A percentile compares a stretch with the other conserved stretches of the same genome.
Conservation (phyloP, 2,113 vertebrate species). For the Otocyon megalotis region DNA sequence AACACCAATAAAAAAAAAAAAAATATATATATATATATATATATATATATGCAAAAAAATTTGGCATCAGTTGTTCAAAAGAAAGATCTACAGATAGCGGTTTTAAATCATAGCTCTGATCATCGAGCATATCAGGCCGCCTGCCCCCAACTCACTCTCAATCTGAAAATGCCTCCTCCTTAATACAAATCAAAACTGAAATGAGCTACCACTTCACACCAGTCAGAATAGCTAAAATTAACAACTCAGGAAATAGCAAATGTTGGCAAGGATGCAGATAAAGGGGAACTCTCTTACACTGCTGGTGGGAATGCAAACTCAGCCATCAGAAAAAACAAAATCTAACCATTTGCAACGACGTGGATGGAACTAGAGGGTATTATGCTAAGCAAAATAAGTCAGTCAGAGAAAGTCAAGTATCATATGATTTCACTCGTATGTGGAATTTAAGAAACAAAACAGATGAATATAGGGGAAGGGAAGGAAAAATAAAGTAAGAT, state of each 20-base stretch:
- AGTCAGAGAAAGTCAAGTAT: not conserved
- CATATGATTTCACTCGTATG: not conserved
- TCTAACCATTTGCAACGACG: not conserved
- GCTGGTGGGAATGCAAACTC: not conserved
- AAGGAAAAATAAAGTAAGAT: not conserved
- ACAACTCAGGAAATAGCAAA: not conserved
- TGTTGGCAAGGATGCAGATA: not conserved
- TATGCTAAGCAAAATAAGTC: not conserved
- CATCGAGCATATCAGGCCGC: not conserved
- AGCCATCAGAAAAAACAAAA: not conserved
- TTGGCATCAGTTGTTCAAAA: not conserved
- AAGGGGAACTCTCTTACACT: not conserved
- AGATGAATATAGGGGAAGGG: not conserved
- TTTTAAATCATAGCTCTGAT: not conserved
- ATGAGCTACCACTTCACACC: not conserved
- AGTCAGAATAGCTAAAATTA: not conserved
- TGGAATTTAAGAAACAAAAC: not conserved
- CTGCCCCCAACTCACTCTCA: not conserved
- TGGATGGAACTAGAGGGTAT: not conserved
- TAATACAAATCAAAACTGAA: not conserved
- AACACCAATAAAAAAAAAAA: too few relatives aligned
- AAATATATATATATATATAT: not conserved
- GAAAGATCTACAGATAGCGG: not conserved
- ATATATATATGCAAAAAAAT: not conserved
- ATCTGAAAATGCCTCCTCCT: not conserved